Percentiles rank a stretch among this genome's conserved stretches.
Conservation (phyloP, 2,113 vertebrate species). For the Aptenodytes patagonicus region DNA sequence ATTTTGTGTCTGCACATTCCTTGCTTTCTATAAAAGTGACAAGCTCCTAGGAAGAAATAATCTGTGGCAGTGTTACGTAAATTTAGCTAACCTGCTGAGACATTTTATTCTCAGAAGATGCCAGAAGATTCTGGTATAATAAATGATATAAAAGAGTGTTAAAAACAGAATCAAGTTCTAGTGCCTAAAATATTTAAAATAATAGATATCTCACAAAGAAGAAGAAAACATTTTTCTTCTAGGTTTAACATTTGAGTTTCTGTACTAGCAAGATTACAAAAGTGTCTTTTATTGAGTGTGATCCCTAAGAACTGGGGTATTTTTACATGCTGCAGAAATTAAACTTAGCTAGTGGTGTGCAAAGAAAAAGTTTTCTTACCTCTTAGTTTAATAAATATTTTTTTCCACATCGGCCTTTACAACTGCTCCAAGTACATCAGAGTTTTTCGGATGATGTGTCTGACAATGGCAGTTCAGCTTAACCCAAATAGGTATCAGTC, state of each 20-base stretch:
- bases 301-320: neutral
- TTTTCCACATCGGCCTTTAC: neutral
- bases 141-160: neutral
- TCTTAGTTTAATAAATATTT: neutral
- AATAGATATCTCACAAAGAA: neutral
- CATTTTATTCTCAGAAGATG: neutral
- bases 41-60: conserved; percentile 1
- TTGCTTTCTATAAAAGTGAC: neutral
- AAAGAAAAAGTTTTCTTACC: neutral
- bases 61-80: neutral
- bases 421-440: neutral
- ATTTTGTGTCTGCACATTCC: neutral
- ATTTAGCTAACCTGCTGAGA: neutral
- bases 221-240: neutral
- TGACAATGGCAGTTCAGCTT: neutral
- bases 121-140: neutral
- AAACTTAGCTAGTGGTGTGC: neutral
- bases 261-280: neutral
- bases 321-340: neutral
- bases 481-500: neutral
- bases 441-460: neutral
- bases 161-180: neutral
- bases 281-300: neutral
- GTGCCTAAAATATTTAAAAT: neutral
- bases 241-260: neutral